A percentile compares a stretch with the other conserved stretches of the same genome.
Evolutionary conservation across 1,140 invertebrate genomes (phyloP).

Genomic region (Limonius californicus): DNA sequence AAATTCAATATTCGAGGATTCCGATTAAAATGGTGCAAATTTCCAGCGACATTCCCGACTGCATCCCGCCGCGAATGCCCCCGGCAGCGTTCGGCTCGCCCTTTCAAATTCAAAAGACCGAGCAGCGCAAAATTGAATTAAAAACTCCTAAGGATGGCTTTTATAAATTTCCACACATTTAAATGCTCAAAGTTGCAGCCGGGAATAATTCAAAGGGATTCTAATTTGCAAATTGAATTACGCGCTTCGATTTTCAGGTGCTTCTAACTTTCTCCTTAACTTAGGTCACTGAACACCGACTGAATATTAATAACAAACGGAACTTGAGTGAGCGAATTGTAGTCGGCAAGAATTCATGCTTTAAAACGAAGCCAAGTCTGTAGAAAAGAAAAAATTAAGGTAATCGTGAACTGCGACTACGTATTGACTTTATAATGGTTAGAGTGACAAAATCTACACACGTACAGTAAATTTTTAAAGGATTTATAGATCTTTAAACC

Average conservation of each 20-base stretch:
- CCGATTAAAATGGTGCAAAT: conserved; percentile 2
- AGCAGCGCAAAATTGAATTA: not conserved
- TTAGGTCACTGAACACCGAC: not conserved
- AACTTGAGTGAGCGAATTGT: not conserved
- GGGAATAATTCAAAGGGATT: not conserved
- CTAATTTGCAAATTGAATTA: conserved; percentile 1
- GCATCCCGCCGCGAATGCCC: not conserved
- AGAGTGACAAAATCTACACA: too few relatives aligned
- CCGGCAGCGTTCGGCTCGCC: not conserved
- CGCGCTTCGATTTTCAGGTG: not conserved
- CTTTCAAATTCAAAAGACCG: conserved; percentile 8
- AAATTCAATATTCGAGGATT: not conserved
- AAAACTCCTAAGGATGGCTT: conserved; percentile 6
- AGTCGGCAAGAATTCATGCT: too few relatives aligned
- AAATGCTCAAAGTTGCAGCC: not conserved
- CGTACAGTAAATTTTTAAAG: too few relatives aligned
- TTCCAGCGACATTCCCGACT: not conserved
- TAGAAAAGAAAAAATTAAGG: too few relatives aligned
- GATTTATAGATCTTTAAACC: too few relatives aligned
- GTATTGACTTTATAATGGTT: too few relatives aligned
- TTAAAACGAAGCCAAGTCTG: too few relatives aligned
- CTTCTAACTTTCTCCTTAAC: not conserved
- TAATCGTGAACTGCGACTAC: too few relatives aligned
- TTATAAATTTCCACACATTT: conserved; percentile 11
- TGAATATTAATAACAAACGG: not conserved